phyloP scores from a whole-genome alignment of 64 coral and sea anemone species.

The Actinia tenebrosa region DNA sequence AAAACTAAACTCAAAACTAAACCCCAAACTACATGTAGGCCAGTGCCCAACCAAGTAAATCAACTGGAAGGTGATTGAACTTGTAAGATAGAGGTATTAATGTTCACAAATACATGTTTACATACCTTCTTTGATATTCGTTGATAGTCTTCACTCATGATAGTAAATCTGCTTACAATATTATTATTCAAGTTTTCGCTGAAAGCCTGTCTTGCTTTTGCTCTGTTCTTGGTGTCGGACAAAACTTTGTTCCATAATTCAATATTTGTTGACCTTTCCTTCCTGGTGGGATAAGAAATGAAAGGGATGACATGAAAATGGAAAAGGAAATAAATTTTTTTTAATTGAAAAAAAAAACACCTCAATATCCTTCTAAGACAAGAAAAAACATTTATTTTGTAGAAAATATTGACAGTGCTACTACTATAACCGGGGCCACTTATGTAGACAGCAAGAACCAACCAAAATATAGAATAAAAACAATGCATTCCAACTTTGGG shows the following conservation, averaged over 20 bases:
- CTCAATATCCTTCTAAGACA: neutral
- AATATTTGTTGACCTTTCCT: constrained; percentile 73
- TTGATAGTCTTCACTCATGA: constrained; percentile 85
- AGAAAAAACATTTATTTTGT: no score
- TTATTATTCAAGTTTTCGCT: constrained; percentile 76
- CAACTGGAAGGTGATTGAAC: no score
- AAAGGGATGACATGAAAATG: neutral
- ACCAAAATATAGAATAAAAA: no score
- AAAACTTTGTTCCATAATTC: constrained; percentile 84
- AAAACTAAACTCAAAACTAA: no score
- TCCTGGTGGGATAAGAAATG: constrained; percentile 40
- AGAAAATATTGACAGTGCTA: no score
- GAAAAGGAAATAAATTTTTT: neutral
- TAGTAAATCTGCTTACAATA: constrained; percentile 81
- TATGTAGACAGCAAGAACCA: no score
- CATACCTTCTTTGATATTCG: constrained; percentile 80
- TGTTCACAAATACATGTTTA: neutral
- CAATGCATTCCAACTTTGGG: no score
- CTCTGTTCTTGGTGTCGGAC: constrained; percentile 81
- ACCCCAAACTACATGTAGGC: no score
- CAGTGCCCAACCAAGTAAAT: no score
- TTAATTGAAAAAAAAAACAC: neutral
- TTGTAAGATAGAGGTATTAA: no score
- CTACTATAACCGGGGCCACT: no score
- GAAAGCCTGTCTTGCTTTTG: constrained; percentile 59